Evolutionary conservation across 2,113 vertebrate species (phyloP).

Genomic region (Planiliza haematocheilus): DNA sequence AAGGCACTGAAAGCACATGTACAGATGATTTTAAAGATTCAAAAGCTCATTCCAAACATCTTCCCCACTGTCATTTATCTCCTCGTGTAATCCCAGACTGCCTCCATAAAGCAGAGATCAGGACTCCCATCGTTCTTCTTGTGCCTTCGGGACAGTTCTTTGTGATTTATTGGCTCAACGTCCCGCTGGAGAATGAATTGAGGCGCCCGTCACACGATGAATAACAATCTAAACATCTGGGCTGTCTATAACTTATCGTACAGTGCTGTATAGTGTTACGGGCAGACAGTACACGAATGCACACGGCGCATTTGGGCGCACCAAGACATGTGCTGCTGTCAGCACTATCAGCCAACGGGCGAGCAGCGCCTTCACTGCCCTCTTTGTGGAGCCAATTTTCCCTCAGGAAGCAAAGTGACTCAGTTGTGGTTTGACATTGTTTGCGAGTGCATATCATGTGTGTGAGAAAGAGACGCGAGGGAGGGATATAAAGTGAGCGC

Average conservation of each 20-base stretch:
- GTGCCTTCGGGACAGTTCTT: background rate
- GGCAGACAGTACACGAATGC: constrained; percentile 4
- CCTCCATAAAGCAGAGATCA: no score
- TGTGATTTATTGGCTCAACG: background rate
- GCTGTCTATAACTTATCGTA: background rate
- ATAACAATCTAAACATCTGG: background rate
- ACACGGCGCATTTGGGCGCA: constrained; percentile 43
- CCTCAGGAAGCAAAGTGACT: constrained; percentile 80
- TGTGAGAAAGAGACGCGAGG: constrained; percentile 12
- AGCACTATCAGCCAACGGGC: constrained; percentile 63
- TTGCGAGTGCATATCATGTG: constrained; percentile 58
- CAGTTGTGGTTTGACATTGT: constrained; percentile 80
- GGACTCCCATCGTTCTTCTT: background rate
- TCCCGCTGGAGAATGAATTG: background rate
- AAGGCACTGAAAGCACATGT: background rate
- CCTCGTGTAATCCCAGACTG: no score
- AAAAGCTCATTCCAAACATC: background rate
- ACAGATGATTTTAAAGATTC: background rate
- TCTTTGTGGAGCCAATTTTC: constrained; percentile 73
- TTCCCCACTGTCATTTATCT: no score
- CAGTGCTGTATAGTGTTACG: constrained; percentile 1
- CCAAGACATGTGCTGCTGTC: constrained; percentile 68
- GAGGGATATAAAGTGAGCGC: constrained; percentile 17
- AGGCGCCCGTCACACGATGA: background rate
- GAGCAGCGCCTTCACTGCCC: constrained; percentile 68